Base-by-base conservation (phyloP, 2,888 invertebrate genomes). In the Loripinus fragilis region DNA sequence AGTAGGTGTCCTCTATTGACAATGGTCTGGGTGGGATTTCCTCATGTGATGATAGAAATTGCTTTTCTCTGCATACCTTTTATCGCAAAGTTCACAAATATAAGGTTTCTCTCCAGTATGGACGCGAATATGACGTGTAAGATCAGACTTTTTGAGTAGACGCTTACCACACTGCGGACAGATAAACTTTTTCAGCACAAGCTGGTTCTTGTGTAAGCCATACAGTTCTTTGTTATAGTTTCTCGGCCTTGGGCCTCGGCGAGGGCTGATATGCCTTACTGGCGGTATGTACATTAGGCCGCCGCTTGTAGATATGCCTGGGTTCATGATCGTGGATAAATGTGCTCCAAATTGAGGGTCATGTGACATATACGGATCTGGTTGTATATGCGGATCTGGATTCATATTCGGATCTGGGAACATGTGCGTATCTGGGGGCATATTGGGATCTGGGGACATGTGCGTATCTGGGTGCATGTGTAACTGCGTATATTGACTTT, bases 41-140 rank as follows among this genome's bases (percentile, higher is more conserved):
- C 60, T 60, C 67, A 67, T 67, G 23, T 67, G 67, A 30, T 67
- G 8, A 67, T 67, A 41, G 33, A 67, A 45, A 45, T 41, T 66
- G 2, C 42, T 64, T 68, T 78, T 81, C 48, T 78, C 77, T 20
- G 35, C 42, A 41, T 55, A 81, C 0, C 66, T 0, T n/a, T 64
- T 68, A n/a, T 45, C 1, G 52, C 81, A 81, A 2, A 65, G 23
- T 3, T 50, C 42, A 64, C 81, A 81, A 3, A 12, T 38, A 41
- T 71, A 81, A 7, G 81, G 81, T 50, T 75, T 75, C 25, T 78
- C 78, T 7, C 81, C 81, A 3, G 78, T 81, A 55, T 81, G 81
- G 0, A 78, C 68, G 2, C 75, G 52, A 17, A 55, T 17, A 48
- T 81, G 81, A 0, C 81, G 52, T 17, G 74, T 72, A 0, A 81